Conservation (phyloP, 2,888 invertebrate species). For the Lasius platythorax region DNA sequence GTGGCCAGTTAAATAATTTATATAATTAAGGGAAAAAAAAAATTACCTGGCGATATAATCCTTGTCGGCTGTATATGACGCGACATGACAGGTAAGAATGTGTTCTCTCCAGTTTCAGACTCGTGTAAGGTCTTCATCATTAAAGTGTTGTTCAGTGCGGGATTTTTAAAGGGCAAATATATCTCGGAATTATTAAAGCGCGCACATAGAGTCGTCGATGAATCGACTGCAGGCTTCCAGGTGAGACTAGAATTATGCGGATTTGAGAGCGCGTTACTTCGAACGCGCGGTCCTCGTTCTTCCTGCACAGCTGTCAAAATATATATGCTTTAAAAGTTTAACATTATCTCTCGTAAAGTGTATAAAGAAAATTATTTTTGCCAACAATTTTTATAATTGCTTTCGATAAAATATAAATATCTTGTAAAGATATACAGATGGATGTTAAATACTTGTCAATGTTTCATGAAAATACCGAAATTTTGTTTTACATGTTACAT, state of each 20-base stretch:
- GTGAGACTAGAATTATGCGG: conserved; percentile 54
- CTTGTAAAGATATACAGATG: neutral
- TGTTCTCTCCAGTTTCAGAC: conserved; percentile 48
- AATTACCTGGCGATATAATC: conserved; percentile 72
- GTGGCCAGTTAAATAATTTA: neutral
- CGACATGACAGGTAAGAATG: conserved; percentile 59
- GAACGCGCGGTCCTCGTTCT: conserved; percentile 92
- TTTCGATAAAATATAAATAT: conserved; percentile 3
- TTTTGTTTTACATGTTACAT: neutral
- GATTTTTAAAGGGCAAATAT: conserved; percentile 45
- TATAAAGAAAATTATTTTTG: neutral
- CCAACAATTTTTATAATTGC: neutral
- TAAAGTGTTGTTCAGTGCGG: conserved; percentile 41
- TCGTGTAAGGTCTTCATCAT: conserved; percentile 57
- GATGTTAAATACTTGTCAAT: neutral
- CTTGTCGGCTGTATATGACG: conserved; percentile 59
- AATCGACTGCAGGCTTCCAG: conserved; percentile 56
- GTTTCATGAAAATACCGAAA: neutral
- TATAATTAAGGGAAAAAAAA: neutral
- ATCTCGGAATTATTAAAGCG: conserved; percentile 29
- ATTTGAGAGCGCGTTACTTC: conserved; percentile 77
- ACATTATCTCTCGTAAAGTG: neutral
- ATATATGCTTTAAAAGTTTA: conserved; percentile 13
- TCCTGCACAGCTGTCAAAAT: conserved; percentile 91
- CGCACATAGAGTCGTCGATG: neutral